Evolutionary conservation across 1,140 invertebrate species (phyloP).

Genomic region (Platorchestia sp.): DNA sequence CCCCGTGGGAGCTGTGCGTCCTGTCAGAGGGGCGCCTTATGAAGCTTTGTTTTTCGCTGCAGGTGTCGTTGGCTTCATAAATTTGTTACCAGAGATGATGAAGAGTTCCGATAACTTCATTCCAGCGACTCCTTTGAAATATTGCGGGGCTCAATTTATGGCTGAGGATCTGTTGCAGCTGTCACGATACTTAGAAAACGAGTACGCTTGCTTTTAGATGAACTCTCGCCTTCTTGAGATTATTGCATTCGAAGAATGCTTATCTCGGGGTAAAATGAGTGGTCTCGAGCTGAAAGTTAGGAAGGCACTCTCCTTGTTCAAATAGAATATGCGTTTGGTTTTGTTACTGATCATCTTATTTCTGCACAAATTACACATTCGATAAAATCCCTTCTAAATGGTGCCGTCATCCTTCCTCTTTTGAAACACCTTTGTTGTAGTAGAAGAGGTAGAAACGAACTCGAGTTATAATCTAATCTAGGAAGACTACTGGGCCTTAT

Average conservation of each 20-base stretch:
- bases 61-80: conserved; percentile 8
- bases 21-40: neutral
- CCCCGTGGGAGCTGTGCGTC: neutral
- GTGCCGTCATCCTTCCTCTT: too few relatives aligned
- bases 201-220: neutral
- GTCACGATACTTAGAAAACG: neutral
- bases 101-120: conserved; percentile 27
- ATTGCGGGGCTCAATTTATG: neutral
- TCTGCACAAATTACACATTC: too few relatives aligned
- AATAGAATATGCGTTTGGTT: too few relatives aligned
- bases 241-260: neutral
- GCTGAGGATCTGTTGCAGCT: neutral
- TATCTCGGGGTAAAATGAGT: too few relatives aligned
- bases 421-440: too few relatives aligned
- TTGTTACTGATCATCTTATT: too few relatives aligned
- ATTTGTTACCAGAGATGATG: conserved; percentile 31
- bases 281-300: too few relatives aligned
- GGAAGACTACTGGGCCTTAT: too few relatives aligned
- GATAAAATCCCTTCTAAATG: too few relatives aligned
- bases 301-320: too few relatives aligned
- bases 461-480: too few relatives aligned
- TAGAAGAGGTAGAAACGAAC: too few relatives aligned
- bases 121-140: conserved; percentile 13
- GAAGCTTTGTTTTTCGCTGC: conserved; percentile 17
- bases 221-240: neutral